Conservation (phyloP, 2,888 invertebrate species). For the Ectropis crepuscularia region DNA sequence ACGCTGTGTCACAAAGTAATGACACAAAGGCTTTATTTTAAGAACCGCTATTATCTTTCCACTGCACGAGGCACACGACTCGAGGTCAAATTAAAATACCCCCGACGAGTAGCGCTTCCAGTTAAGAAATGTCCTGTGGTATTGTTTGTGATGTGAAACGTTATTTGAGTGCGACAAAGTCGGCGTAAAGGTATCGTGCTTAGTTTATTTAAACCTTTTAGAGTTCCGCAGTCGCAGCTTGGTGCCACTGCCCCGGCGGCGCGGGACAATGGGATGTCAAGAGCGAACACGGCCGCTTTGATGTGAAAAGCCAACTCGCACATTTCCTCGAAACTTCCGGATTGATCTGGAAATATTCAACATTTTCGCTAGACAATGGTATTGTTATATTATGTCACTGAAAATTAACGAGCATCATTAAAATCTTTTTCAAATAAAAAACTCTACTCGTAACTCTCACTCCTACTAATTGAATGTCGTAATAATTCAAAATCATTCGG, state of each 20-base stretch:
- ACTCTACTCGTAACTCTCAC: too few species aligned
- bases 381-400: constrained; percentile 1
- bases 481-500: too few species aligned
- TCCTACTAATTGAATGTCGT: too few species aligned
- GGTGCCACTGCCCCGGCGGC: constrained; percentile 15
- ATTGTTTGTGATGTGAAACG: constrained; percentile 51
- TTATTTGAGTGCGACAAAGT: constrained; percentile 50
- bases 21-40: constrained; percentile 74
- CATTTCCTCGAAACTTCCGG: constrained; percentile 33
- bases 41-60: constrained; percentile 71
- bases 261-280: constrained; percentile 35
- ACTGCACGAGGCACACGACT: constrained; percentile 60
- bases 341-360: constrained; percentile 29
- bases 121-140: constrained; percentile 48
- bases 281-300: constrained; percentile 33
- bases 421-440: background rate
- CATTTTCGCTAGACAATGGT: constrained; percentile 3
- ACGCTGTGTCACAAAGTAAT: constrained; percentile 62
- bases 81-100: constrained; percentile 68
- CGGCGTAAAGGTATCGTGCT: constrained; percentile 54
- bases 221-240: constrained; percentile 38
- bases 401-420: background rate
- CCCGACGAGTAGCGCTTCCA: constrained; percentile 47
- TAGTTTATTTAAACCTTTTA: constrained; percentile 49
- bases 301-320: constrained; percentile 37